Evolutionary conservation across 2,113 vertebrate species (phyloP), one percentile per base, ranked within the genome.

Genomic region (Semnornis frantzii): DNA sequence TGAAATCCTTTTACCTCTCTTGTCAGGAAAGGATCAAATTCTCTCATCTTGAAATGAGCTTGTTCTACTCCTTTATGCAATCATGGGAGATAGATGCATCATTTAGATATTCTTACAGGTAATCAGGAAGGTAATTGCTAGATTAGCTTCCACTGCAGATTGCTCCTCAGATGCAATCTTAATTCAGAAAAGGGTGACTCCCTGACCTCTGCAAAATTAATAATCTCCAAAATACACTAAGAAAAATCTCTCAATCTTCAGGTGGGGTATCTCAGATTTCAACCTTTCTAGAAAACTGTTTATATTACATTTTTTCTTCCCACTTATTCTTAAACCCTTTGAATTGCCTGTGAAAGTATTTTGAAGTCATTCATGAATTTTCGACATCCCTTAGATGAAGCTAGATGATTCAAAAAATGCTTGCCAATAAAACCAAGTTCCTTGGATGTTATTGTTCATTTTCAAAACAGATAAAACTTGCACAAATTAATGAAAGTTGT

Each of bases 11-110:
- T 72, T 82, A 63, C 58, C 12, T 87, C 39, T 83, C 72, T 65
- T 78, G 78, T 73, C 70, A 69, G 66, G 69, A 72, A 85, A 81
- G 25, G 80, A 95, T 93, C 66, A 88, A 42, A 94, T 82, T 80
- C 68, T 73, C 71, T 95, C 87, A 90, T 90, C 87, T 93, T 93
- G 89, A 93, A 91, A 92, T 42, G 76, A 78, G 76, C 59, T 91
- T 57, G 28, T 85, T 78, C 76, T 89, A 73, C 58, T 39, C 80
- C 93, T 92, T 70, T 77, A 64, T 79, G 80, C 76, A 89, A 37
- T 92, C 82, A 68, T 54, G 28, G 62, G 33, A 92, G 54, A 92
- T 23, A 70, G 37, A 83, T 0, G 1, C 63, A 73, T 92, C 73
- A 76, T 93, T 92, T 93, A 90, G 73, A 75, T 82, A 88, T 84